Base-by-base conservation (phyloP, 2,113 vertebrate species). In the Oxygymnocypris stewartii region DNA sequence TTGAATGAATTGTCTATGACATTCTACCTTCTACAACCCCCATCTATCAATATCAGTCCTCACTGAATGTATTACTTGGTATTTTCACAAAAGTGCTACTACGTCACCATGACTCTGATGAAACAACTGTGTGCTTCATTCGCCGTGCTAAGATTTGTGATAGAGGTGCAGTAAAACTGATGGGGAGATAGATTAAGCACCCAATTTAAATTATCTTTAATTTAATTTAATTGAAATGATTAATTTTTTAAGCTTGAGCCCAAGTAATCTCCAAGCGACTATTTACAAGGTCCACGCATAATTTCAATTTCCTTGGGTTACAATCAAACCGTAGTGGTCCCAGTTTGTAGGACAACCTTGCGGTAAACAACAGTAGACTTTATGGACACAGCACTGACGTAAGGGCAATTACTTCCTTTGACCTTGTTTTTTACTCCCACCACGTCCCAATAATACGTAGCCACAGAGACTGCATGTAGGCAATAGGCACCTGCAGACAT, bases 391-490 rank as follows among this genome's bases (percentile, higher is more conserved):
- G 76, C 47, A 63, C 57, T 65, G 28, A 31, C 9, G 42, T 84
- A 35, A 37, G 74, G 83, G 79, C 57, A 87, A 67, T 92, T 87
- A 88, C 87, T 89, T 77, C 42, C 79, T 82, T 73, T 90, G 87
- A 86, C 88, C 86, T 89, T 88, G 87, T 87, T 88, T 78, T 88
- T 88, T 69, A 80, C 84, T 87, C 88, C 1, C n/a, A 77, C 88
- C 88, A 88, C 73, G 77, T 88, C 67, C 80, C 23, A 18, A 78
- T 69, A 76, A 73, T 67, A 47, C 3, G 49, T 86, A 90, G 91
- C 84, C 86, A 81, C 25, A 79, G 87, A 87, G 51, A 59, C 71
- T 13, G 79, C 74, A 44, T 82, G 84, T 73, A 84, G 74, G 77
- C 85, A 76, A 88, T 89, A 83, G 85, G 89, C 88, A 87, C 88